Conservation (phyloP, 2,113 vertebrate species). For the Solenodon paradoxus region DNA sequence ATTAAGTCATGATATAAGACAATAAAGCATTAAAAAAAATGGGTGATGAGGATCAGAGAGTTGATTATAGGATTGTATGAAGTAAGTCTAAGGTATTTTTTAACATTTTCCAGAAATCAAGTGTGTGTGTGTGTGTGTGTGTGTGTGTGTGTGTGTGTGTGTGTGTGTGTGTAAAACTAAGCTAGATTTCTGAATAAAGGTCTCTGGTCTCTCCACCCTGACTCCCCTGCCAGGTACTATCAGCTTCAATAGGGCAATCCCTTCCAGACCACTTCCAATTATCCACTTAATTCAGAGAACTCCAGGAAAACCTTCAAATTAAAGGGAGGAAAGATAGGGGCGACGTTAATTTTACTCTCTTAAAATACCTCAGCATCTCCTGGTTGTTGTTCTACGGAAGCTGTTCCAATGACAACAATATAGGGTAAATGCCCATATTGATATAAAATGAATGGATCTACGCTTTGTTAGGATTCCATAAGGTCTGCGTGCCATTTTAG, state of each 20-base stretch:
- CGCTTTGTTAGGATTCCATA: slow-evolving; percentile 42
- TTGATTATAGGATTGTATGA: neutral
- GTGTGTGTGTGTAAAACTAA: neutral
- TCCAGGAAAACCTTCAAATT: neutral
- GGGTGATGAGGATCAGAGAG: neutral
- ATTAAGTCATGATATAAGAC: neutral
- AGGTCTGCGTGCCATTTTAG: slow-evolving; percentile 43
- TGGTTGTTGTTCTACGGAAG: slow-evolving; percentile 52
- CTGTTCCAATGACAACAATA: slow-evolving; percentile 33
- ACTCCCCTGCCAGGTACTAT: neutral
- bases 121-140: neutral
- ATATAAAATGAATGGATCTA: slow-evolving; percentile 43
- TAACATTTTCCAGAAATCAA: neutral
- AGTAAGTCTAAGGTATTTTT: neutral
- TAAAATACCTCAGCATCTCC: neutral
- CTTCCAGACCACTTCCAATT: neutral
- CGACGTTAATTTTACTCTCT: neutral
- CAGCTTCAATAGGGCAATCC: neutral
- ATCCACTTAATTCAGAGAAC: neutral
- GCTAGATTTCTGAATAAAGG: neutral
- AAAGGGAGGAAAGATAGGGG: neutral
- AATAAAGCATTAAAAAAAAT: neutral
- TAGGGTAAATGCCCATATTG: slow-evolving; percentile 14
- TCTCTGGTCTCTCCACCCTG: fast-evolving
- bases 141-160: neutral